Percentiles rank a stretch among this genome's conserved stretches.
Evolutionary conservation across 2,113 vertebrate species (phyloP).

Genomic region (Petrocephalus microphthalmus): DNA sequence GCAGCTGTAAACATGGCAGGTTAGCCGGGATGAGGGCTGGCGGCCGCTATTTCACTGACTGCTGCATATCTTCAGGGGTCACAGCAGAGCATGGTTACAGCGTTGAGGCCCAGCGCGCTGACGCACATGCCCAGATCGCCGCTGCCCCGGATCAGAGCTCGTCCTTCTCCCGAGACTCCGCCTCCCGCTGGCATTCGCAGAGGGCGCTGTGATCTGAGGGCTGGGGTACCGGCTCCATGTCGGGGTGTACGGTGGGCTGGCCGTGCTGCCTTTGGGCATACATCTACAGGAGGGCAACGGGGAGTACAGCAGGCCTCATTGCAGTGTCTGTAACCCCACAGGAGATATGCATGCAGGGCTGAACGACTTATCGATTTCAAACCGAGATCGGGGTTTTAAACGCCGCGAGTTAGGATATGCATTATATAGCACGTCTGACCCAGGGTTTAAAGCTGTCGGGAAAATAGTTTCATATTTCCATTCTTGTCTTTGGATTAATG

Average conservation of each 20-base stretch:
- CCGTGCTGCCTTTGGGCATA: slow-evolving; percentile 70
- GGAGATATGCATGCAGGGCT: too few species aligned
- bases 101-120: not conserved
- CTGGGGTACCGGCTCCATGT: slow-evolving; percentile 82
- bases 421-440: too few species aligned
- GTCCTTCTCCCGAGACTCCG: slow-evolving; percentile 27
- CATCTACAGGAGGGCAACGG: slow-evolving; percentile 48
- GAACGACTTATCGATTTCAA: too few species aligned
- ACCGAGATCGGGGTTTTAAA: too few species aligned
- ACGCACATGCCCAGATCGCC: not conserved
- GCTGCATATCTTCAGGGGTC: not conserved
- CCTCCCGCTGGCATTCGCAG: slow-evolving; percentile 62
- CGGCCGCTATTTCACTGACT: not conserved
- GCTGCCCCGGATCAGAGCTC: slow-evolving; percentile 48
- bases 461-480: too few species aligned
- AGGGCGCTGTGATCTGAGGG: slow-evolving; percentile 58
- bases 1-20: not conserved
- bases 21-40: not conserved
- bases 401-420: too few species aligned
- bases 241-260: slow-evolving; percentile 61
- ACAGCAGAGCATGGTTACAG: not conserved
- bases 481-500: too few species aligned
- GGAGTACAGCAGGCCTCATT: not conserved
- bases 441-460: too few species aligned
- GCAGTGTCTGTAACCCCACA: not conserved